phyloP scores from a whole-genome alignment of 2,888 invertebrate genomes.

The Callyntrura sp. region DNA sequence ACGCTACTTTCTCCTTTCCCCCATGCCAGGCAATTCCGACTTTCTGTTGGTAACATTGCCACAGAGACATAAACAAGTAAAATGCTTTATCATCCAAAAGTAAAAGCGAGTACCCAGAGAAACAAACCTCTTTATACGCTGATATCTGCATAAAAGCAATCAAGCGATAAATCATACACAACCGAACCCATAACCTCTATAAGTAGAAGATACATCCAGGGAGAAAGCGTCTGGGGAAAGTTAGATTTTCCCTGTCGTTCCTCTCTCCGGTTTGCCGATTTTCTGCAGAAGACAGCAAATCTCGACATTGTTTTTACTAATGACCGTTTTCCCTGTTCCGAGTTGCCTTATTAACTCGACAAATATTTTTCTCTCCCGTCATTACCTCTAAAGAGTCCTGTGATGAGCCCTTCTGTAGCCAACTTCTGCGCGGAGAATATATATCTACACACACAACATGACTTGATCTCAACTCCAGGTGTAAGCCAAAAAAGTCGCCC shows the following conservation, averaged over 20 bases:
- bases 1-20: conserved; percentile 10
- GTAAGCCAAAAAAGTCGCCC: not conserved
- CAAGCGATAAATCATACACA: conserved; percentile 22
- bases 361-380: too few relatives aligned
- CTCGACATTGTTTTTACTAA: not conserved
- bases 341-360: too few relatives aligned
- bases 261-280: not conserved
- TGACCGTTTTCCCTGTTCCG: not conserved
- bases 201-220: too few relatives aligned
- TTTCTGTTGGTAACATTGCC: not conserved
- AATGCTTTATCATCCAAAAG: not conserved
- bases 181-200: conserved; percentile 25
- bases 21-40: conserved; percentile 6
- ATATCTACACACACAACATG: too few relatives aligned
- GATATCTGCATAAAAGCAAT: conserved; percentile 25
- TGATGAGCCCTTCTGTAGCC: too few relatives aligned
- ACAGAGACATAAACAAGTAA: conserved; percentile 16
- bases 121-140: not conserved
- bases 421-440: not conserved
- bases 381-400: too few relatives aligned
- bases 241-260: too few relatives aligned
- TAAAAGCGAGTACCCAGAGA: not conserved
- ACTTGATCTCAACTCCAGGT: not conserved
- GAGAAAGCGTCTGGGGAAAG: too few relatives aligned
- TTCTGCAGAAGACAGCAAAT: conserved; percentile 20